Percentiles rank a stretch among this genome's conserved stretches.
phyloP scores from a whole-genome alignment of 2,888 invertebrate genomes.

The Monoplex corrugatus region DNA sequence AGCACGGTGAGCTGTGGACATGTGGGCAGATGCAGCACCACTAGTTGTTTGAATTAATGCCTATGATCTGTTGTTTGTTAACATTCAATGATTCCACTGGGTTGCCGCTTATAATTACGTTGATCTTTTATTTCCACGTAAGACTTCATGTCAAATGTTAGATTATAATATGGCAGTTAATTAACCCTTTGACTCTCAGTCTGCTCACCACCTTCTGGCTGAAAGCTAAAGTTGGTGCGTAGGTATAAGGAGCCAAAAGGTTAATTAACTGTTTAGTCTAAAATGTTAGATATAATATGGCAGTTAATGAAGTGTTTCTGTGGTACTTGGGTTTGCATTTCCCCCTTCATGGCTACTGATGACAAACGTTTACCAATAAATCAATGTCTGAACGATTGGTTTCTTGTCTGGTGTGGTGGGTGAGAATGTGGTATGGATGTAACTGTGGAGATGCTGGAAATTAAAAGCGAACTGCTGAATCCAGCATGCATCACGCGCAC shows the following conservation, averaged over 20 bases:
- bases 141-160: neutral
- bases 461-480: too few species aligned
- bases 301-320: neutral
- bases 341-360: slow-evolving; percentile 12
- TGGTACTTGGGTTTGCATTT: slow-evolving; percentile 26
- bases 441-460: too few species aligned
- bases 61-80: neutral
- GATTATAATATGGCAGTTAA: neutral
- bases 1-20: too few species aligned
- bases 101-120: neutral
- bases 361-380: slow-evolving; percentile 12
- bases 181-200: neutral
- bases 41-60: too few species aligned
- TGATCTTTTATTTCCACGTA: neutral
- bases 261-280: too few species aligned
- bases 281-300: neutral
- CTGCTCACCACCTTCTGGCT: too few species aligned
- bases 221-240: too few species aligned
- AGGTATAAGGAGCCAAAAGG: too few species aligned
- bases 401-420: neutral
- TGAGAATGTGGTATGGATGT: neutral
- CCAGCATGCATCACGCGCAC: too few species aligned
- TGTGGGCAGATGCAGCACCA: too few species aligned
- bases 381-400: neutral
- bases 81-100: slow-evolving; percentile 15